Evolutionary conservation across 2,113 vertebrate species (phyloP), one percentile per base, ranked within the genome.

Genomic region (Caranx ignobilis): DNA sequence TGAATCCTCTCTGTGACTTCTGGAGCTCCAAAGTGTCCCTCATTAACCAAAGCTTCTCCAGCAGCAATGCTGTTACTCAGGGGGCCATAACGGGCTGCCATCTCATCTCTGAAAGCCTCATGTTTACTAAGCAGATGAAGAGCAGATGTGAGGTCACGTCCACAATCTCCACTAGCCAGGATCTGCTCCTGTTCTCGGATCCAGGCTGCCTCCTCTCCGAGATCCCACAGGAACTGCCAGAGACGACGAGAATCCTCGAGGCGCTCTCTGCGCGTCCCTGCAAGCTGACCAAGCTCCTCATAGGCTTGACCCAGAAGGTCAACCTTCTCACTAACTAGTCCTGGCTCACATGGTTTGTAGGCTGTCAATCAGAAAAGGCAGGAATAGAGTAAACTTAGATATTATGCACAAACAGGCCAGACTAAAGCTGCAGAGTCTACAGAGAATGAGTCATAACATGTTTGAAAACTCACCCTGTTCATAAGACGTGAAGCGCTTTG

Each of bases 171-270:
- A 0, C 95, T 95, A 0, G 96, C 92, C 76, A 98, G 89, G 67
- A 98, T 95, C 89, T 97, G 96, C 86, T 96, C 96, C 89, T 98
- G 97, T 81, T 98, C 97, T 60, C 97, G 92, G 71, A 98, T 96
- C 97, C 97, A 98, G 26, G 96, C 96, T 60, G 96, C 95, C 15
- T 97, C 94, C 90, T 98, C 97, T 0, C 96, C 97, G 39, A 96
- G 83, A 85, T 98, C 97, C 97, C 97, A 98, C 80, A 97, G 90
- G 91, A 98, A 97, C 67, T 96, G 95, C 97, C 97, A 97, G 31
- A 98, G 94, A 7, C 96, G 94, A 0, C 95, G 95, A 0, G 97
- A 97, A 26, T 98, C 96, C 87, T 98, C 97, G 11, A 98, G 92
- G 2, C 94, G 88, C 12, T 90, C 92, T 12, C 96, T 92, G 1